Evolutionary conservation across 2,113 vertebrate species (phyloP).

Genomic region (Zootoca vivipara): DNA sequence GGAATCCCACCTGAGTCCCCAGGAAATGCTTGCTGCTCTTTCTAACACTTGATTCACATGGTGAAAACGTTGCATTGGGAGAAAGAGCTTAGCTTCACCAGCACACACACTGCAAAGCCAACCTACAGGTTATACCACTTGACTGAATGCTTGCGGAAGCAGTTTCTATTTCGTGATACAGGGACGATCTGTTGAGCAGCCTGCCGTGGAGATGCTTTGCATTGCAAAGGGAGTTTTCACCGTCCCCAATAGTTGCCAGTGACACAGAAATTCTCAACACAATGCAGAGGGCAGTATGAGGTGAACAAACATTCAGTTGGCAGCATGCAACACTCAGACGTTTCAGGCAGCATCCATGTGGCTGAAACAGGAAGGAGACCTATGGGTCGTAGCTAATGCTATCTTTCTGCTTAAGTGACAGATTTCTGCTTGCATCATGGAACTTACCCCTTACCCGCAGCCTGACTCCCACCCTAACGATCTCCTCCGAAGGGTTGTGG

Average conservation of each 20-base stretch:
- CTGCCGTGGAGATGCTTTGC: no score
- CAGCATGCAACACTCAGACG: background rate
- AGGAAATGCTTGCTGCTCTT: background rate
- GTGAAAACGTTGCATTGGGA: background rate
- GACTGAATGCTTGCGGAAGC: background rate
- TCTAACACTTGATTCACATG: constrained; percentile 12
- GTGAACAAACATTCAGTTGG: background rate
- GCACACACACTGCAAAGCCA: constrained; percentile 39
- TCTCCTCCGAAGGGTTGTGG: no score
- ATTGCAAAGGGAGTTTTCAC: background rate
- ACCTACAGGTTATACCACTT: background rate
- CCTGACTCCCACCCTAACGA: background rate
- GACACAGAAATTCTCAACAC: background rate
- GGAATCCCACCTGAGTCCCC: constrained; percentile 23
- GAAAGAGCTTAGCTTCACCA: constrained; percentile 10
- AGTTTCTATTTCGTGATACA: background rate
- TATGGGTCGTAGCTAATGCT: background rate
- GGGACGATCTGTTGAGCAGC: background rate
- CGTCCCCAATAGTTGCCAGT: background rate
- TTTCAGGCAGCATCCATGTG: background rate
- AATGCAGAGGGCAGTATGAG: background rate
- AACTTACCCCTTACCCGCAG: no score
- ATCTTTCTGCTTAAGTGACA: background rate
- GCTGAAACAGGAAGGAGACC: background rate
- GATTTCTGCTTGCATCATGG: no score